Evolutionary conservation across 2,113 vertebrate genomes (phyloP), one percentile per base, ranked within the genome.

Genomic region (Corythornis vintsioides): DNA sequence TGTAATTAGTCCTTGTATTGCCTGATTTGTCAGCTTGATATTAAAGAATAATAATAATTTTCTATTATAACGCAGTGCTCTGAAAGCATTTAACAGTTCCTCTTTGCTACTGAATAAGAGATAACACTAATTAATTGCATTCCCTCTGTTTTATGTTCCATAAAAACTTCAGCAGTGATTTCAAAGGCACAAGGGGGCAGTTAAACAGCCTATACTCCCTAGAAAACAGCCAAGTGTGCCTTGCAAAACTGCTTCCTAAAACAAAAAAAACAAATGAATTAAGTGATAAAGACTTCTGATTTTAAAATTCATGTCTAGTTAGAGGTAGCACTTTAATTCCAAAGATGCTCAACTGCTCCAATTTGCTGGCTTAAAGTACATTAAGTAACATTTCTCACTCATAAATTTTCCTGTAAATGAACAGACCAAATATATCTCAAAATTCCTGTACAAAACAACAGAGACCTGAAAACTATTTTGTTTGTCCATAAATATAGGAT

Each of bases 21-120:
- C 71, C 74, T 3, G 2, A 70, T 89, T 92, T 89, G 78, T 86
- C 91, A 91, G 66, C 43, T 47, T 74, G 64, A 42, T 83, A 80
- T 78, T 93, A 63, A 82, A 90, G 70, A 92, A 83, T 15, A 94
- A 85, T 64, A 76, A 55, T 89, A 45, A 81, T 88, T 92, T 92
- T 35, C 76, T 75, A 47, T 86, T 75, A 69, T 43, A 86, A 81
- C 3, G 2, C 21, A 18, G 65, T 31, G 45, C 48, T 84, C 50
- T 57, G 78, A 81, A 88, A 95, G 35, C 79, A 69, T 86, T 86
- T 77, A 81, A 33, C 80, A 81, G 47, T 38, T 88, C 53, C n/a
- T 77, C 60, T 90, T 66, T 84, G 55, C 74, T 81, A 26, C 57
- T 47, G 83, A 86, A 71, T 88, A 86, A 70, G 59, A 86, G n/a